Conservation (phyloP, 2,888 invertebrate species). For the Cistogaster globosa region DNA sequence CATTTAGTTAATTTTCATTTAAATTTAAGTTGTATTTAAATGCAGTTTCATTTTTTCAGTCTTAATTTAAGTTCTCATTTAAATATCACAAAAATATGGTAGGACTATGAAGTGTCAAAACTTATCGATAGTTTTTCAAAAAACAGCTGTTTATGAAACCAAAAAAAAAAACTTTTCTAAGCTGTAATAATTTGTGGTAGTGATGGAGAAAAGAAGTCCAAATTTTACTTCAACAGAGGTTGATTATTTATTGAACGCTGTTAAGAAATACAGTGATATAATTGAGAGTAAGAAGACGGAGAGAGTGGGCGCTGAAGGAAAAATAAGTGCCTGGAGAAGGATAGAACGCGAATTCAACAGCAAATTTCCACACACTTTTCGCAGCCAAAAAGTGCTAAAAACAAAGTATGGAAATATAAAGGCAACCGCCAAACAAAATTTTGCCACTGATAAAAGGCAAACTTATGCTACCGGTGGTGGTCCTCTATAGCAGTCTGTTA, state of each 20-base stretch:
- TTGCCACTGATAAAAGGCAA: background rate
- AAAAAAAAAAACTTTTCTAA: no score
- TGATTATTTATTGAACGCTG: background rate
- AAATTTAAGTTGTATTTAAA: no score
- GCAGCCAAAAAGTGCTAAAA: background rate
- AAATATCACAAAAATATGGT: no score
- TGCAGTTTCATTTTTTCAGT: no score
- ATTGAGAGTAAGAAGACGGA: conserved; percentile 1
- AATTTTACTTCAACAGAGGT: no score
- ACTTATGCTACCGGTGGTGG: no score
- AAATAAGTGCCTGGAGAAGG: background rate
- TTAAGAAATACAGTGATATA: background rate
- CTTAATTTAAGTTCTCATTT: no score
- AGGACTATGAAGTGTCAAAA: background rate
- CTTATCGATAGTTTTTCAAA: background rate
- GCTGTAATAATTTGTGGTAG: no score
- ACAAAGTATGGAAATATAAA: no score
- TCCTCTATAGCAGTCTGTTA: no score
- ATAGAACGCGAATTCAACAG: conserved; percentile 19
- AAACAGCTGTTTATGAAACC: background rate
- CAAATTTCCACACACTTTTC: conserved; percentile 5
- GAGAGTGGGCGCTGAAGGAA: background rate
- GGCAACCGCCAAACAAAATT: conserved; percentile 3
- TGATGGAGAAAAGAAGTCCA: no score
- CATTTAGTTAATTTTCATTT: no score